A percentile compares a stretch with the other conserved stretches of the same genome.
Conservation (phyloP, 2,888 invertebrate species). For the Tipula confusa region DNA sequence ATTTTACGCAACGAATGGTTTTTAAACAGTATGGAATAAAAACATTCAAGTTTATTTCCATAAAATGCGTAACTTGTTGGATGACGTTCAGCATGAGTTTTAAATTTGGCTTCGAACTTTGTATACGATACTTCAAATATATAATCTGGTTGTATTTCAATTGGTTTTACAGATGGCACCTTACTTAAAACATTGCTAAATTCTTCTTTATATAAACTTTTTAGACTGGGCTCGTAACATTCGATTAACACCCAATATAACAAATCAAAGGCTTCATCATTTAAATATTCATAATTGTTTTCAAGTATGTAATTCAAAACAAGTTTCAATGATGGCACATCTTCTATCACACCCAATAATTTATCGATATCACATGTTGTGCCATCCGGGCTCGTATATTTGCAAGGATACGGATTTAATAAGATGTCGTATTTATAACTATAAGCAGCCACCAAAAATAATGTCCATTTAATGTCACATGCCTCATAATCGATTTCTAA, state of each 20-base stretch:
- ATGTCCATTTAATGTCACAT: constrained; percentile 70
- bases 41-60: constrained; percentile 75
- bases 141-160: constrained; percentile 57
- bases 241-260: constrained; percentile 63
- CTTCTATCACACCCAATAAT: constrained; percentile 51
- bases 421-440: constrained; percentile 73
- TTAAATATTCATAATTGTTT: constrained; percentile 44
- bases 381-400: constrained; percentile 57
- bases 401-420: constrained; percentile 70
- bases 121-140: constrained; percentile 64
- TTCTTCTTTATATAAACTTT: constrained; percentile 53
- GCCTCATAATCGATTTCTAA: constrained; percentile 56
- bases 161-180: constrained; percentile 50
- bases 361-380: constrained; percentile 62
- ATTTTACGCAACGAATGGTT: constrained; percentile 69
- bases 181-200: constrained; percentile 49
- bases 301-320: constrained; percentile 49
- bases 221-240: constrained; percentile 58
- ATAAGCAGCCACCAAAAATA: constrained; percentile 71
- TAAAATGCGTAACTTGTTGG: constrained; percentile 68
- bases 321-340: constrained; percentile 52
- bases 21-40: constrained; percentile 73
- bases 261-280: constrained; percentile 57
- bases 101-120: constrained; percentile 57
- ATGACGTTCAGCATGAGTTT: constrained; percentile 53